Base-by-base conservation (phyloP, 1,140 invertebrate species). In the Aradophagus sp. region DNA sequence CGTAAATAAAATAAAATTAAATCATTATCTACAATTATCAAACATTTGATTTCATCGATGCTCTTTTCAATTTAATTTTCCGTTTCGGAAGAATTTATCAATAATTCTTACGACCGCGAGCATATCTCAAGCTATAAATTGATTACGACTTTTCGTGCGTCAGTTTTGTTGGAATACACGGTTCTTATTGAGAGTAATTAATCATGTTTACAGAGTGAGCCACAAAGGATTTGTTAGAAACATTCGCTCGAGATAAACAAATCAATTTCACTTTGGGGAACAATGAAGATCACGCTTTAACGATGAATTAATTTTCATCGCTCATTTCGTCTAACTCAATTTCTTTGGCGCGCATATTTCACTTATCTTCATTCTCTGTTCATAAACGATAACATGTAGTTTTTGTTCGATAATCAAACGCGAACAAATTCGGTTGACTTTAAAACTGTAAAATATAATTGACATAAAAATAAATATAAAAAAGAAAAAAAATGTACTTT, bases 191-290 rank as follows among this genome's bases (percentile, higher is more conserved):
- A n/a, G n/a, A n/a, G 2, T 12, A 36, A 11, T 5, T 12, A 31
- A 50, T 42, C 36, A 31, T 56, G 52, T 58, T 66, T 56, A 42
- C 44, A 50, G 44, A 15, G 7, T 14, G 8, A 6, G 3, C 8
- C 1, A 27, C 29, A 8, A 27, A 31, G 16, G 5, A 32, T 31
- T 34, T 10, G 29, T 6, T 47, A 53, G 45, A 47, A 56, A 52
- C 17, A 10, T 12, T 7, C 15, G 12, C 41, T 5, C 12, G 11
- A 42, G 62, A 59, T 58, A 56, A 52, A 13, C 11, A 20, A 58
- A 66, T 29, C 50, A 56, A 50, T 66, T 39, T 39, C 34, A 16
- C 50, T 50, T 52, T 45, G 4, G 19, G 11, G 41, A 65, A 65
- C 61, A 65, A 65, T 55, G 61, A 14, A 29, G 38, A 47, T 59